Base-by-base conservation (phyloP, 2,888 invertebrate genomes). In the Seira musarum region DNA sequence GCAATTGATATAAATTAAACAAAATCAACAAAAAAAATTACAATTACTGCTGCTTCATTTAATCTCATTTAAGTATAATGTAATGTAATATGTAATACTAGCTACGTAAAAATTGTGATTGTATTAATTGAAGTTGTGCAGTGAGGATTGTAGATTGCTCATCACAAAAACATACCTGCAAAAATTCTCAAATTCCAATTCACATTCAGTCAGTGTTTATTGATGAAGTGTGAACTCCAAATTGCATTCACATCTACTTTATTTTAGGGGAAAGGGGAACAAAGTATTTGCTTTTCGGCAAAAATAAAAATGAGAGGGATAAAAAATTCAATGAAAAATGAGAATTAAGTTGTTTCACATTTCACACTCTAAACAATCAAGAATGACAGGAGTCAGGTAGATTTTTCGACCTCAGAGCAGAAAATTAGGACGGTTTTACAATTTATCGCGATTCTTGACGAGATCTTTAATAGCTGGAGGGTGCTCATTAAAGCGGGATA, bases 171-270 rank as follows among this genome's bases (percentile, higher is more conserved):
- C 2, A 30, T 2, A 30, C 30, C 30, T 21, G 19, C 68, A 24
- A n/a, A 8, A 25, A 57, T 19, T 22, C 30, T 1, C 2, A 64
- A 25, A 19, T 17, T 3, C 53, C 19, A 19, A 65, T 30, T 49
- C 53, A 70, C 65, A 65, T n/a, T 6, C 17, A 46, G 21, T 46
- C 35, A 40, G 30, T 69, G 60, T 69, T 60, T 60, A 69, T 69
- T 69, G 69, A 69, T 53, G 25, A 69, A 57, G 69, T 69, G 69
- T 60, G 69, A 69, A 69, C 25, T 66, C 24, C 61, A 1, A 65
- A n/a, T n/a, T n/a, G n/a, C n/a, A n/a, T n/a, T n/a, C n/a, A n/a
- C n/a, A n/a, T n/a, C n/a, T n/a, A n/a, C n/a, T n/a, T n/a, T n/a
- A n/a, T 30, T 30, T 30, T 30, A 30, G 30, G 30, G 30, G 30